Evolutionary conservation across 2,113 vertebrate genomes (phyloP), one percentile per base, ranked within the genome.

Genomic region (Entosphenus tridentatus): DNA sequence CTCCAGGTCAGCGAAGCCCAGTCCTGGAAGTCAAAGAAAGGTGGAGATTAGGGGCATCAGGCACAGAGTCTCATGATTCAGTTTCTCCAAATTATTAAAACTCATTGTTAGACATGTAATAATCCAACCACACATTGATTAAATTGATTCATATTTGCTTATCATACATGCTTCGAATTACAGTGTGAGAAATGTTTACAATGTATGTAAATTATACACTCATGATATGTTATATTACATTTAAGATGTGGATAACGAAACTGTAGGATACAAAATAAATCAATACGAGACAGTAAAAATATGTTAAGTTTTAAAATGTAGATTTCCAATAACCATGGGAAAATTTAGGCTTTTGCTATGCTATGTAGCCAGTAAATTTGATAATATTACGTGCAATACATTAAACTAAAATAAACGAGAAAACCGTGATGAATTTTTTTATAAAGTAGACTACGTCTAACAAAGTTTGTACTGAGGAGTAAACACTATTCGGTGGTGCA

Each of bases 1-100:
- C 77, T 98, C 92, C 69, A 98, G 76, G 55, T 98, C 92, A 39
- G 90, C 85, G 73, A 85, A 96, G 69, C 93, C 93, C 68, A 95
- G 67, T 11, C 90, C 93, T 97, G 71, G 2, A 3, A 68, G 57
- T 14, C 55, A 57, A 68, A 57, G 55, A 17, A 70, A 3, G 12
- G 39, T 21, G 3, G 18, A 57, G 56, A 69, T 65, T 12, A 71
- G 68, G 11, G 55, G 17, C 54, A 56, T 39, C 11, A 68, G 11
- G 21, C 58, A 65, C 62, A 67, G 5, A 8, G n/a, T 21, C 12
- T 3, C 4, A n/a, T 13, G 7, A 16, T 39, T 17, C 62, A 16
- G 18, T 16, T 65, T 39, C 62, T 67, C 21, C n/a, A 67, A 21
- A n/a, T 9, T 16, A 67, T 16, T 21, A 67, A 67, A 8, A 10